These are phyloP conservation scores for Sipunculus nudus DNA, from an alignment of 2,888 invertebrate species.

Conservation along the genomic window DNA sequence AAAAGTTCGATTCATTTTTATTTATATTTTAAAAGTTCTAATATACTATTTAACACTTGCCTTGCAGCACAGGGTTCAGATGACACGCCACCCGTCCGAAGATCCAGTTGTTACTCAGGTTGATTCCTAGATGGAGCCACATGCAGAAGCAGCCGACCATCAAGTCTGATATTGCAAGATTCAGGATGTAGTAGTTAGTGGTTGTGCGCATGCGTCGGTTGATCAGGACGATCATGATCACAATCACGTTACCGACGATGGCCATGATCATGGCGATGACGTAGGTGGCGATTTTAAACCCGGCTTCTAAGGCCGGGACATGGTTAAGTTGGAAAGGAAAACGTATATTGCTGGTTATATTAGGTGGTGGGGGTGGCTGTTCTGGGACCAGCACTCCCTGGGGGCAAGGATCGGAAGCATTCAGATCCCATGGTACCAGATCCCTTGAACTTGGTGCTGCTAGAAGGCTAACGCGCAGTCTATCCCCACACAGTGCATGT, in stretches of 20 bases:
- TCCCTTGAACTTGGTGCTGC: too few relatives aligned
- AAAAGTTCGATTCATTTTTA: too few relatives aligned
- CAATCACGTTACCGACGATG: conserved; percentile 51
- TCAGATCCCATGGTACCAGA: too few relatives aligned
- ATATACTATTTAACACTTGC: conserved; percentile 39
- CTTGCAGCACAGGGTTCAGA: conserved; percentile 49
- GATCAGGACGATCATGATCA: conserved; percentile 48
- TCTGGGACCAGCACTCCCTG: too few relatives aligned
- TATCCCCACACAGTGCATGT: too few relatives aligned
- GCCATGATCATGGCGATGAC: conserved; percentile 47
- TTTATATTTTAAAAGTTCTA: too few relatives aligned
- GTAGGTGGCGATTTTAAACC: conserved; percentile 52
- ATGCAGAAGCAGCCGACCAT: conserved; percentile 57
- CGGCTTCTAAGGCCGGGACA: conserved; percentile 45
- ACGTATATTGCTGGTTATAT: too few relatives aligned
- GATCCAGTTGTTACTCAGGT: conserved; percentile 49
- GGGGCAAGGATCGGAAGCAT: too few relatives aligned
- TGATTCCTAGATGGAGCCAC: conserved; percentile 59
- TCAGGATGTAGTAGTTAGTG: conserved; percentile 50
- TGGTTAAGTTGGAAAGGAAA: too few relatives aligned
- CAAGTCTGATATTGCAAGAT: conserved; percentile 55
- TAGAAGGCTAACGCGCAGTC: too few relatives aligned
- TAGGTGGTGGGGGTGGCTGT: too few relatives aligned
- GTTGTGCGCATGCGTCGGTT: conserved; percentile 51
- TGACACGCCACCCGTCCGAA: conserved; percentile 52